Base-by-base conservation (phyloP, 2,113 vertebrate species). In the Mastomys coucha region DNA sequence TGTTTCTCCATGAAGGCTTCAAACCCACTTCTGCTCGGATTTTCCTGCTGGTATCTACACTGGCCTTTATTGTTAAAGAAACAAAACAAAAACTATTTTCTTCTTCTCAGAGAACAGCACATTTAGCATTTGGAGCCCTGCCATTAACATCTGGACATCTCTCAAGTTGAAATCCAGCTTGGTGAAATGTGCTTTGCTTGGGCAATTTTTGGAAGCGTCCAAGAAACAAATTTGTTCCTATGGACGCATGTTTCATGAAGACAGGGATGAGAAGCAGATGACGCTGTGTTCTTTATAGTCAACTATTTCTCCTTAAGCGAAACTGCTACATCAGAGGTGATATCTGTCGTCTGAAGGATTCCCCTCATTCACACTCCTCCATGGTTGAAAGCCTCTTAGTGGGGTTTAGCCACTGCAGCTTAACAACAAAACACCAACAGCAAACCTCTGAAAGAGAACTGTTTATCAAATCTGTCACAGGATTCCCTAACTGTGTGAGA, bases 61-160 rank as follows among this genome's bases (percentile, higher is more conserved):
- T 93, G 88, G 92, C 58, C 76, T 97, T 96, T 93, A 86, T 94
- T 96, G 96, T 94, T 92, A 96, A 96, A 96, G 92, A 96, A 97
- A 92, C 5, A 91, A 94, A 97, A 93, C 58, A 84, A 95, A 78
- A 85, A 11, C 86, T 28, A 82, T 42, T 70, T 33, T 56, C 14
- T 33, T 81, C 65, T 26, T 94, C n/a, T 28, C 77, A 94, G 94
- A 93, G 92, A 67, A 85, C 80, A 97, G 95, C 75, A 93, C 65
- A 92, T 92, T 91, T 56, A 42, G 80, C 42, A n/a, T 96, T 36
- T 97, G 97, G 96, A 96, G 81, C 42, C 28, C 81, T 93, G 96
- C 93, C 93, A 95, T 42, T 95, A 85, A 97, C 95, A 97, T 97
- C 93, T 97, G 96, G 96, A 93, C 88, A 67, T 81, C 65, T 88